Base-by-base conservation (phyloP, 2,113 vertebrate genomes). In the Oryctolagus cuniculus region DNA sequence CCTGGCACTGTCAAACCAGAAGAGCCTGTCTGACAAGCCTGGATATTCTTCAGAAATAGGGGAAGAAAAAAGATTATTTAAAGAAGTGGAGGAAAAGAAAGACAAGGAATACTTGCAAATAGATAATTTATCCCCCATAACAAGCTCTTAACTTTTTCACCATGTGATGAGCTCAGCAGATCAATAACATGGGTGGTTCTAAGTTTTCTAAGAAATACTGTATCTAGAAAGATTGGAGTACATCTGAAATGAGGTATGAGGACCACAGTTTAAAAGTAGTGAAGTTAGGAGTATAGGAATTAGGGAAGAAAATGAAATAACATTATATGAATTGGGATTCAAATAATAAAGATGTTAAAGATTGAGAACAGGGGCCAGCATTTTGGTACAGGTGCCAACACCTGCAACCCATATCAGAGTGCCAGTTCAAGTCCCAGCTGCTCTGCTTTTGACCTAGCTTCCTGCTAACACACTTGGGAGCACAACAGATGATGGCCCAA, bases 1-100 rank as follows among this genome's bases (percentile, higher is more conserved):
- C 34, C 87, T 90, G 69, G 81, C 69, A 69, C 49, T 79, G 44
- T 58, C 44, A 87, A 81, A 89, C 53, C 53, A 81, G 64, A 69
- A 86, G 22, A 93, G 44, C 8, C 3, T 74, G 36, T 55, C 51
- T n/a, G 80, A 83, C 16, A 27, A 86, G n/a, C 27, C n/a, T 87
- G 38, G 53, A 69, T 27, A 81, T 4, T 90, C 64, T 49, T 72
- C 75, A 27, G 11, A 55, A 92, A 89, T 86, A 34, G n/a, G 36
- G 9, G 29, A 72, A 25, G 34, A 53, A n/a, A 38, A 92, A 44
- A 44, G 7, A n/a, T 82, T 25, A 1, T 24, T 90, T 73, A 78
- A 29, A 51, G 31, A 78, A 27, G 49, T 72, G 29, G 5, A 79
- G 2, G 63, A 53, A 75, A 70, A 82, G 70, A 69, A 64, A 78